Conservation (phyloP, 1,140 invertebrate species). For the Aphaenogaster rudis region DNA sequence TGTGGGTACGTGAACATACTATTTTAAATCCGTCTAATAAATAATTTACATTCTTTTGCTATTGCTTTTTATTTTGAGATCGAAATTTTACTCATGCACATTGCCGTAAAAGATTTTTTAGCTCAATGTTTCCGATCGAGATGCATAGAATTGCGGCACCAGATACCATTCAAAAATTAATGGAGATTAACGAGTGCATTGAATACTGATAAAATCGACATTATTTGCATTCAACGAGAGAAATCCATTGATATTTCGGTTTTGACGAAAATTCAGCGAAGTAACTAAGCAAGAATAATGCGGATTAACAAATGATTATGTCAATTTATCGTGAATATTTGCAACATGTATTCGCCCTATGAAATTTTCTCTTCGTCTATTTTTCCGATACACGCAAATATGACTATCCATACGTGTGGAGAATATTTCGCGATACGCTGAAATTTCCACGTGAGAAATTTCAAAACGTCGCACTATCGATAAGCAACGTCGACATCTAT, state of each 20-base stretch:
- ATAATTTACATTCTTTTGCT: neutral
- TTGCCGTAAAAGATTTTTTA: neutral
- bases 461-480: constrained; percentile 38
- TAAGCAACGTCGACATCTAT: constrained; percentile 50
- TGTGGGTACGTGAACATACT: neutral
- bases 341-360: neutral
- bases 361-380: neutral
- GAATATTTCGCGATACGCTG: constrained; percentile 34
- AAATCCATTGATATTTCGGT: neutral
- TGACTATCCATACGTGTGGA: neutral
- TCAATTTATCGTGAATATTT: constrained; percentile 25
- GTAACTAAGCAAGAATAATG: neutral
- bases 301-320: neutral
- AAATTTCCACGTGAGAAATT: constrained; percentile 58
- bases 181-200: neutral
- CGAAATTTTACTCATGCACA: neutral
- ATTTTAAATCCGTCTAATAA: neutral
- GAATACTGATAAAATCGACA: neutral
- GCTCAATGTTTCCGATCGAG: neutral
- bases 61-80: neutral
- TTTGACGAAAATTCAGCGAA: neutral
- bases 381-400: neutral
- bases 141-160: neutral
- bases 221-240: neutral
- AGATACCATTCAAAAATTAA: constrained; percentile 12